Percentiles rank a stretch among this genome's conserved stretches.
Conservation (phyloP, 2,888 invertebrate genomes). For the Cephus sareptanus region DNA sequence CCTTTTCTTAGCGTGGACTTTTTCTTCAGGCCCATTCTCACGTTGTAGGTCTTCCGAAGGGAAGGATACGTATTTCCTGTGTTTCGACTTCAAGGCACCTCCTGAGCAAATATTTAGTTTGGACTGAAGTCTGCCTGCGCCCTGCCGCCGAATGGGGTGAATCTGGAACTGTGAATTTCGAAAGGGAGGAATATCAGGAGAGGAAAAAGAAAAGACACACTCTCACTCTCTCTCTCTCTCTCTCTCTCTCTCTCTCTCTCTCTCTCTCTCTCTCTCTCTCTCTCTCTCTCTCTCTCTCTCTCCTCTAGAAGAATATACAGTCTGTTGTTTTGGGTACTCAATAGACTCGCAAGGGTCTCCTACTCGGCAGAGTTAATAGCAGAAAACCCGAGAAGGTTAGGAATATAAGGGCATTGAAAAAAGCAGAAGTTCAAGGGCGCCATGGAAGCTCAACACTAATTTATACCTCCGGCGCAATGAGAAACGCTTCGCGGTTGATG, state of each 20-base stretch:
- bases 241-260: background rate
- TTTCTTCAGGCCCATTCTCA: background rate
- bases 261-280: background rate
- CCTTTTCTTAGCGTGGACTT: background rate
- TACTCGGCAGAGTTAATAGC: background rate
- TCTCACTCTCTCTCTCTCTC: background rate
- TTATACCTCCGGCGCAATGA: too few relatives aligned
- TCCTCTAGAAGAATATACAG: background rate
- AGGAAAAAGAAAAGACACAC: background rate
- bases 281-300: background rate
- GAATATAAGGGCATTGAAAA: background rate
- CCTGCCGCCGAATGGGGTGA: background rate
- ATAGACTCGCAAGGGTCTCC: background rate
- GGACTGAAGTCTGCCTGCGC: background rate
- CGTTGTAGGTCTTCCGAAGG: background rate
- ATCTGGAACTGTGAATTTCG: background rate
- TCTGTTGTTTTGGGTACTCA: background rate
- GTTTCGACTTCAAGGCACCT: background rate
- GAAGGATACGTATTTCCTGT: background rate
- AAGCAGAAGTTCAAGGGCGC: background rate
- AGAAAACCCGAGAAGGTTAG: background rate
- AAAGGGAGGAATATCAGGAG: background rate
- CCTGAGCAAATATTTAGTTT: background rate
- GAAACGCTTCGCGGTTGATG: background rate
- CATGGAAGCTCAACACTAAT: background rate